Evolutionary conservation across 2,888 invertebrate species (phyloP).

Genomic region (Scaptomyza tumidula): DNA sequence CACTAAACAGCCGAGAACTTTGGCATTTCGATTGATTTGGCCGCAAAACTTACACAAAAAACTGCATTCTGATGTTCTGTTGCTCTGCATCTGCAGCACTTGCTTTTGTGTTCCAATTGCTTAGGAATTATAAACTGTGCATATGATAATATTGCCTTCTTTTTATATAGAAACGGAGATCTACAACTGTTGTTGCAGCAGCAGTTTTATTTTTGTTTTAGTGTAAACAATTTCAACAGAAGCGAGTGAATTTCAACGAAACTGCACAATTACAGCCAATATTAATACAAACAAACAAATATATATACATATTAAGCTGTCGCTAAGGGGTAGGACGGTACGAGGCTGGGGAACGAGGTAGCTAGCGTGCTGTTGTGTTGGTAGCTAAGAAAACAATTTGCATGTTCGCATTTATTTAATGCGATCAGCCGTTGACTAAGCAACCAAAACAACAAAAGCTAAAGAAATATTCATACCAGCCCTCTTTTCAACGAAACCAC

Average conservation of each 20-base stretch:
- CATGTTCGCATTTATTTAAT: constrained; percentile 42
- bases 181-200: constrained; percentile 24
- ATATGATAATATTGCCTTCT: constrained; percentile 24
- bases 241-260: constrained; percentile 41
- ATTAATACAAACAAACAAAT: not conserved
- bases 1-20: constrained; percentile 27
- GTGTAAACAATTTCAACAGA: constrained; percentile 58
- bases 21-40: constrained; percentile 8
- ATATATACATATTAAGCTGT: constrained; percentile 17
- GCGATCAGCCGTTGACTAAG: constrained; percentile 52
- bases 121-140: constrained; percentile 38
- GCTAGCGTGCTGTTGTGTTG: constrained; percentile 23
- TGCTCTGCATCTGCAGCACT: not conserved
- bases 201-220: constrained; percentile 39
- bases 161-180: constrained; percentile 27
- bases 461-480: not conserved
- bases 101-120: constrained; percentile 12
- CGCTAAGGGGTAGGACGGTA: constrained; percentile 26
- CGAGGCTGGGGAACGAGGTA: not conserved
- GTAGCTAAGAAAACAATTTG: constrained; percentile 68
- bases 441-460: constrained; percentile 39
- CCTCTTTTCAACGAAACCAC: no score
- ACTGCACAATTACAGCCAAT: constrained; percentile 9
- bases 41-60: constrained; percentile 58
- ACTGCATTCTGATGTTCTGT: constrained; percentile 49